phyloP scores from a whole-genome alignment of 2,797 vertebrate species.

The Myotis daubentonii region DNA sequence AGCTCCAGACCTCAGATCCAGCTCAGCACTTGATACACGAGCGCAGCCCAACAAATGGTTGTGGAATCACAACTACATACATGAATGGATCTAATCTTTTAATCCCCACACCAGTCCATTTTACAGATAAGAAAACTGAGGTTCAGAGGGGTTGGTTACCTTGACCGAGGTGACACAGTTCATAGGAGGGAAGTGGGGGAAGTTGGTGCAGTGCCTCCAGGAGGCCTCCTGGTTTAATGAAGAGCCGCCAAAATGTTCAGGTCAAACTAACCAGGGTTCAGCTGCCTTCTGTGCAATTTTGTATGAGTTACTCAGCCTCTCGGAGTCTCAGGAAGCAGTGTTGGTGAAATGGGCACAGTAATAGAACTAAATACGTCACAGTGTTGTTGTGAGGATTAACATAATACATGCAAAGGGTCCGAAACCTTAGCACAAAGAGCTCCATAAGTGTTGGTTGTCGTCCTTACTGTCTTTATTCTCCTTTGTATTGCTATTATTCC shows the following conservation, averaged over 20 bases:
- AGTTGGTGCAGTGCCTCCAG: not conserved
- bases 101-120: not conserved
- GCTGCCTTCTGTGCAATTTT: not conserved
- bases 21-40: not conserved
- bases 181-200: not conserved
- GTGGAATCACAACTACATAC: no score
- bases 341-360: not conserved
- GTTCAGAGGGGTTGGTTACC: not conserved
- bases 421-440: no score
- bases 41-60: not conserved
- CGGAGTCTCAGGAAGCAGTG: not conserved
- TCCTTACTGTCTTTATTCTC: not conserved
- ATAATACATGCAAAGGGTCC: not conserved
- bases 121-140: not conserved
- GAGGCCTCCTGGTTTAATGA: not conserved
- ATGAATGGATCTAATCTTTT: not conserved
- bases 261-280: not conserved
- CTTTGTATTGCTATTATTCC: not conserved
- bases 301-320: not conserved
- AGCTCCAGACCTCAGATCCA: not conserved
- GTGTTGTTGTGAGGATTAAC: not conserved
- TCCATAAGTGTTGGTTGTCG: not conserved
- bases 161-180: not conserved
- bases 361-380: not conserved
- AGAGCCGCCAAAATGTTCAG: not conserved